phyloP scores from a whole-genome alignment of 1,140 invertebrate species.

The Choristoneura fumiferana region DNA sequence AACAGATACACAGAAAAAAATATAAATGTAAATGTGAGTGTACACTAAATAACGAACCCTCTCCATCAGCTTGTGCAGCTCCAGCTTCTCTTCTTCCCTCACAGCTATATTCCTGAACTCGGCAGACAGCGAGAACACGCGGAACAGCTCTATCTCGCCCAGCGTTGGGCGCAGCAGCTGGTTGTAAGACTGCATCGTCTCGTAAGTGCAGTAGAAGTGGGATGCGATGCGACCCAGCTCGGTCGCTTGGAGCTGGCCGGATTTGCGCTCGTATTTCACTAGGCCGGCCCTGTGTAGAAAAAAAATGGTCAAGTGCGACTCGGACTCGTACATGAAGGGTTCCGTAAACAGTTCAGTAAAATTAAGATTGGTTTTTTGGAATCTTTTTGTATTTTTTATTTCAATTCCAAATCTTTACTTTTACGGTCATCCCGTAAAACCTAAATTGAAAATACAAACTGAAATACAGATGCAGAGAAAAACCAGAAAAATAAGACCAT shows the following conservation, averaged over 20 bases:
- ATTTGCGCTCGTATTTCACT: constrained; percentile 97
- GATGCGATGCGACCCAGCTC: constrained; percentile 98
- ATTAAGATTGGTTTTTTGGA: too few relatives aligned
- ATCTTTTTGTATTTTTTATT: too few relatives aligned
- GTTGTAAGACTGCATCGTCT: constrained; percentile 98
- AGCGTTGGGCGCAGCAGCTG: constrained; percentile 97
- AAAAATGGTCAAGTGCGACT: too few relatives aligned
- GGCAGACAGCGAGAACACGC: constrained; percentile 98
- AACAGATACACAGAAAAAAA: too few relatives aligned
- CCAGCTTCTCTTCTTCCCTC: constrained; percentile 98
- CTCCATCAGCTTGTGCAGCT: constrained; percentile 96
- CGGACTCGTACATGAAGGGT: too few relatives aligned
- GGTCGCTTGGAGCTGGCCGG: constrained; percentile 94
- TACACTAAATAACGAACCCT: constrained; percentile 52
- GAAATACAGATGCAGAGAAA: too few relatives aligned
- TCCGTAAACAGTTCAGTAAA: too few relatives aligned
- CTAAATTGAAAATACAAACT: too few relatives aligned
- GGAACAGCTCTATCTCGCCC: constrained; percentile 98
- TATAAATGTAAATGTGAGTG: too few relatives aligned
- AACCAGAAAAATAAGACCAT: too few relatives aligned
- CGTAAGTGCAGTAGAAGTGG: constrained; percentile 98
- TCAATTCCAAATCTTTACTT: too few relatives aligned
- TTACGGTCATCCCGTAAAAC: too few relatives aligned
- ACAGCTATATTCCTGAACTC: constrained; percentile 97
- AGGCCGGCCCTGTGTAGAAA: constrained; percentile 86